These are phyloP conservation scores for Tursiops truncatus DNA, from an alignment of 2,113 vertebrate genomes.

Conservation along the genomic window DNA sequence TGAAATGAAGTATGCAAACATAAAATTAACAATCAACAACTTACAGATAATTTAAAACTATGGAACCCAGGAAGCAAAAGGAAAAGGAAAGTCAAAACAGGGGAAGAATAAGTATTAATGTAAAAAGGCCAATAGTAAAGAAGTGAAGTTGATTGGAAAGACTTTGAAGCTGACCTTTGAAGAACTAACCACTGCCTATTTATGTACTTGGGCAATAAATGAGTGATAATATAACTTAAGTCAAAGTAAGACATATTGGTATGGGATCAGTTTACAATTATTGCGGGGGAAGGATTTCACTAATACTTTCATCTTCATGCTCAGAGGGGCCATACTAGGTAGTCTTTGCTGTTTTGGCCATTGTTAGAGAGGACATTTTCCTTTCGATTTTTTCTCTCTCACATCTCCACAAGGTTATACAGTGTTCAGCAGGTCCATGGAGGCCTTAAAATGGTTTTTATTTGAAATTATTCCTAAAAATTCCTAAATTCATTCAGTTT, in stretches of 20 bases:
- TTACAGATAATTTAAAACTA: neutral
- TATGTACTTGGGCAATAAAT: neutral
- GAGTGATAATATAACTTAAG: neutral
- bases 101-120: neutral
- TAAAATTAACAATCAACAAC: neutral
- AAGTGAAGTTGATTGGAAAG: neutral
- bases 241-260: neutral
- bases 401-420: neutral
- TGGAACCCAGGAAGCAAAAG: rapidly evolving
- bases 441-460: neutral
- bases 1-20: neutral
- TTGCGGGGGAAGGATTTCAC: neutral
- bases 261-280: neutral
- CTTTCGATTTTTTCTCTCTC: neutral
- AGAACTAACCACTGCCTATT: neutral
- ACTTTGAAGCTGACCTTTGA: neutral
- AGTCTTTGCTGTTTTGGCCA: neutral
- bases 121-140: neutral
- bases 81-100: neutral
- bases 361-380: neutral
- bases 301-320: neutral
- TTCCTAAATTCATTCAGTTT: neutral
- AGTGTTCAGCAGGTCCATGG: neutral
- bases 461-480: neutral
- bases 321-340: neutral